These are phyloP conservation scores for Takifugu rubripes DNA, from an alignment of 2,797 vertebrate species.

Conservation along the genomic window DNA sequence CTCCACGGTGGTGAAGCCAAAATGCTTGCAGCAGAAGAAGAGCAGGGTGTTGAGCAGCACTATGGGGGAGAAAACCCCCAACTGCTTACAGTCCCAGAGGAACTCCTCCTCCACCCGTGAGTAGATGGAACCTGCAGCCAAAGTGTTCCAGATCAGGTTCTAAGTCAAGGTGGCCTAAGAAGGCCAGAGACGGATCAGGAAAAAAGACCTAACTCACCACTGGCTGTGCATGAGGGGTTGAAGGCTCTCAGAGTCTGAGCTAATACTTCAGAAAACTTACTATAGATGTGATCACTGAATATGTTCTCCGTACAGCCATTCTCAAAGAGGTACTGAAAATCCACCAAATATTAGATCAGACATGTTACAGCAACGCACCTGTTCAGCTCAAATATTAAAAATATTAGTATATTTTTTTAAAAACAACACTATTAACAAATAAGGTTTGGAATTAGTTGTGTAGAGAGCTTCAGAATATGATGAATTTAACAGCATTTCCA, in stretches of 20 bases:
- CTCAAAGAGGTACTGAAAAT: constrained; percentile 89
- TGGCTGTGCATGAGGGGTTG: constrained; percentile 86
- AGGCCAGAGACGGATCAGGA: too few species aligned
- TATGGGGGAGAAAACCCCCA: constrained; percentile 95
- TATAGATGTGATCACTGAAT: constrained; percentile 95
- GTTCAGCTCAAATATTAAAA: too few species aligned
- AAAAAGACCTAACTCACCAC: constrained; percentile 76
- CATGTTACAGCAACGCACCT: too few species aligned
- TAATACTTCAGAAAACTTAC: constrained; percentile 89
- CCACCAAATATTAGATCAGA: too few species aligned
- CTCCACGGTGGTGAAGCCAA: constrained; percentile 87
- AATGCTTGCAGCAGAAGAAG: constrained; percentile 97
- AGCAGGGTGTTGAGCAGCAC: constrained; percentile 97
- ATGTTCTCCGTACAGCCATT: constrained; percentile 98
- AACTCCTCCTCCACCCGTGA: constrained; percentile 96
- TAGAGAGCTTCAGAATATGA: too few species aligned
- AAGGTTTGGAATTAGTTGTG: too few species aligned
- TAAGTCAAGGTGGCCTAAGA: neutral
- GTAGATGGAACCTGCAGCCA: constrained; percentile 84
- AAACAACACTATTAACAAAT: constrained; percentile 68
- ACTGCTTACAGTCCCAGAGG: constrained; percentile 96
- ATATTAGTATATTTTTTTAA: constrained; percentile 35
- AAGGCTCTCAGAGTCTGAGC: constrained; percentile 87
- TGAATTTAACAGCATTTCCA: too few species aligned
- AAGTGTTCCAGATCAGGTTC: too few species aligned